Evolutionary conservation across 2,888 invertebrate genomes (phyloP), one percentile per base, ranked within the genome.

Genomic region (Bombyx huttoni): DNA sequence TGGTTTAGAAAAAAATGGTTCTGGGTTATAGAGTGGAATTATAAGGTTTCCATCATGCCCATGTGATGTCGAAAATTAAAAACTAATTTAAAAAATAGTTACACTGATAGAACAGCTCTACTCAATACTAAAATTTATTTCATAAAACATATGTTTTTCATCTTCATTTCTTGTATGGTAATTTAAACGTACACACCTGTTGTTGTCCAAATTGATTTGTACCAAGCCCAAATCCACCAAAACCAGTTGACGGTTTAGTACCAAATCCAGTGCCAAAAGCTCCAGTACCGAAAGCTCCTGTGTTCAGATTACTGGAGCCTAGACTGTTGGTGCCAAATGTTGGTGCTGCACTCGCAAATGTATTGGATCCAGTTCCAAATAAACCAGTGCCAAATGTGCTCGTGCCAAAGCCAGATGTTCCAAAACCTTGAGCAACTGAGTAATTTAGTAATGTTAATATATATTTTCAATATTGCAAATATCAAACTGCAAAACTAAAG

Each of bases 141-240:
- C 24, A 24, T 24, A 24, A 24, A 24, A 24, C 5, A 24, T 24
- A 24, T 24, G 24, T 24, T 24, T 24, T 24, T 24, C 24, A 3
- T 3, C 3, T 24, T 24, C 24, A 24, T 5, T 24, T 24, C 24
- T 24, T 24, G 24, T 24, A 24, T 24, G 24, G 24, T 24, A 24
- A 24, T 24, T 47, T 51, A 62, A 51, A 40, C 8, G 51, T 53
- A 50, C 53, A 52, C 47, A 73, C 77, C 67, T 79, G 79, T 55
- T 59, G 87, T 64, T 86, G 84, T 45, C 85, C 89, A 64, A 91
- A 90, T 47, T 80, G 68, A 52, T 64, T 70, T 45, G 79, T 78
- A 0, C 90, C 85, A 55, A 89, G 78, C 14, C 80, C 81, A 63
- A 86, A 84, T 10, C 84, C 83, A 54, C 88, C 85, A 71, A 90